Percentiles rank a stretch among this genome's conserved stretches.
Conservation (phyloP, 1,140 invertebrate species). For the Phortica variegata region DNA sequence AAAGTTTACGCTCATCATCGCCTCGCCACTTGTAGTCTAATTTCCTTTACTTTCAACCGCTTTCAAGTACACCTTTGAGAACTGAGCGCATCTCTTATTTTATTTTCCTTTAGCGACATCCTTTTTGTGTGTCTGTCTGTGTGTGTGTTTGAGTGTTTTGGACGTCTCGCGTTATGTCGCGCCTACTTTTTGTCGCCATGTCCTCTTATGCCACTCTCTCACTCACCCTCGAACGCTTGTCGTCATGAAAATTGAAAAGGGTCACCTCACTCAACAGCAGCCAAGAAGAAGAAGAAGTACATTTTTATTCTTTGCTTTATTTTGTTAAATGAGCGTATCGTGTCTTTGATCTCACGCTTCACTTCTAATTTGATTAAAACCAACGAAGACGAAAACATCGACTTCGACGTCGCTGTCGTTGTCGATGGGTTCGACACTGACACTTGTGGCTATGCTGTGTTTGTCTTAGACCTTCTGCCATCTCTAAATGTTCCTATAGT, state of each 20-base stretch:
- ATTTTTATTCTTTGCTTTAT: background rate
- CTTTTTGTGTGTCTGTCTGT: slow-evolving; percentile 1
- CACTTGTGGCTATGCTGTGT: background rate
- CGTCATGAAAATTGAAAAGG: slow-evolving; percentile 5
- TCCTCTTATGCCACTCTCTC: too few relatives aligned
- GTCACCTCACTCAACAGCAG: too few relatives aligned
- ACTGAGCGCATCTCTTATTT: too few relatives aligned
- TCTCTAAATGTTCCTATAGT: background rate
- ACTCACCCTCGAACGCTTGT: background rate
- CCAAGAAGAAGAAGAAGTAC: too few relatives aligned
- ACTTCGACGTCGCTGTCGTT: slow-evolving; percentile 18
- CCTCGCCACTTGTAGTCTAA: too few relatives aligned
- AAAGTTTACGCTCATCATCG: too few relatives aligned
- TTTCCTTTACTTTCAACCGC: too few relatives aligned
- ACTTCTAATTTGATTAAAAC: slow-evolving; percentile 55
- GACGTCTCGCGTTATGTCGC: slow-evolving; percentile 51
- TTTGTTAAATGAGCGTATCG: slow-evolving; percentile 9
- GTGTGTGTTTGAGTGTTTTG: slow-evolving; percentile 27
- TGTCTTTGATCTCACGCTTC: slow-evolving; percentile 51
- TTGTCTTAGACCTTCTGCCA: too few relatives aligned
- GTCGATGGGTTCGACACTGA: slow-evolving; percentile 2
- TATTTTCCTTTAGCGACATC: too few relatives aligned
- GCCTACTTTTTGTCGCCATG: slow-evolving; percentile 46
- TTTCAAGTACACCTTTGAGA: too few relatives aligned
- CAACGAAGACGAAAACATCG: slow-evolving; percentile 12